Conservation (phyloP, 2,113 vertebrate species). For the Catharus minimus region DNA sequence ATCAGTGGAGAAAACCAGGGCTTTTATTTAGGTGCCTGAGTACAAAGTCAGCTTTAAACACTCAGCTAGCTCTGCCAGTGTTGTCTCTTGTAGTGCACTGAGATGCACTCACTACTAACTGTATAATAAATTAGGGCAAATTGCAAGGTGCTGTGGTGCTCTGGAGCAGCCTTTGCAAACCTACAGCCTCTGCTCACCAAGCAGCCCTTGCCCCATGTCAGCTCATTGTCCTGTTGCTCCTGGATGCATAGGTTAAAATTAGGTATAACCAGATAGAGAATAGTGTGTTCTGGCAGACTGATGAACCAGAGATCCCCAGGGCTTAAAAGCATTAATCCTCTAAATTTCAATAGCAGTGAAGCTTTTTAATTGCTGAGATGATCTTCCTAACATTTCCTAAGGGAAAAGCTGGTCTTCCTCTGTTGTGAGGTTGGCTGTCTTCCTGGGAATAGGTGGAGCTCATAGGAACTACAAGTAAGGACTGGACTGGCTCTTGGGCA, state of each 20-base stretch:
- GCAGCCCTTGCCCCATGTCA: background rate
- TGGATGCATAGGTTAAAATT: background rate
- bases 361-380: conserved; percentile 2
- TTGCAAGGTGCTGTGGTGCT: background rate
- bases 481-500: background rate
- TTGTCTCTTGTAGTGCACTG: background rate
- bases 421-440: background rate
- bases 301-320: background rate
- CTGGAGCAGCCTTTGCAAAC: background rate
- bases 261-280: background rate
- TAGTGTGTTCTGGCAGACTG: background rate
- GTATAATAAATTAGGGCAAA: conserved; percentile 15
- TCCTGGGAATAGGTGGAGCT: background rate
- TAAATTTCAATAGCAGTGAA: background rate
- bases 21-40: background rate
- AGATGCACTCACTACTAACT: background rate
- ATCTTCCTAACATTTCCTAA: background rate
- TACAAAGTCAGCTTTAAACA: background rate
- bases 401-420: background rate
- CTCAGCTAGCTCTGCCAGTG: background rate
- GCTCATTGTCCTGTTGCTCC: background rate
- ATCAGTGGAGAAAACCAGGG: background rate
- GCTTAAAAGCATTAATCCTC: conserved; percentile 2
- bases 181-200: background rate
- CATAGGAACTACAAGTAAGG: background rate